Base-by-base conservation (phyloP, 2,888 invertebrate genomes). In the Molorchus minor region DNA sequence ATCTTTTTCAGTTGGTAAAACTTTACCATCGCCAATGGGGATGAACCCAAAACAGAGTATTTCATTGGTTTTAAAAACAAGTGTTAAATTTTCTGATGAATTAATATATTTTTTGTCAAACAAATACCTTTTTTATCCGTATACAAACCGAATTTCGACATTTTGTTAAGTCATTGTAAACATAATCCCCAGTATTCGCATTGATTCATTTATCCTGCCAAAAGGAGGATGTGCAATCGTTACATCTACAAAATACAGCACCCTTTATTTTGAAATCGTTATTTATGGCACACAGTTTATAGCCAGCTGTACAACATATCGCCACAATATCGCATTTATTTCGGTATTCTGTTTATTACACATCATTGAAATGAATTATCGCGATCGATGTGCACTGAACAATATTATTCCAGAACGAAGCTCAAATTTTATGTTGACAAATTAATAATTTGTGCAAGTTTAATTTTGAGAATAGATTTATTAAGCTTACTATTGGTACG, bases 401-500 rank as follows among this genome's bases (percentile, higher is more conserved):
- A 49, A 25, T 12, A 40, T 25, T 38, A 16, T 49, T 16, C 2
- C 8, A 13, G 38, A 38, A 20, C 16, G 2, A 5, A 12, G 21
- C 12, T n/a, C 35, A 19, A 35, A 35, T 38, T 38, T 7, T 49
- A 49, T 49, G 36, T 49, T 38, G 13, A 15, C 38, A 38, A 49
- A 49, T 49, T 49, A 49, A 49, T 49, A n/a, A n/a, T n/a, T n/a
- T n/a, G n/a, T n/a, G n/a, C n/a, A n/a, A n/a, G n/a, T n/a, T n/a
- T n/a, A n/a, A n/a, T n/a, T n/a, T n/a, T n/a, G n/a, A n/a, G n/a
- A n/a, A n/a, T n/a, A n/a, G n/a, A n/a, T n/a, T n/a, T n/a, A n/a
- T n/a, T n/a, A n/a, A n/a, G n/a, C n/a, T n/a, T n/a, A n/a, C n/a
- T n/a, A n/a, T n/a, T n/a, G n/a, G n/a, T n/a, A n/a, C n/a, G n/a